Evolutionary conservation across 2,113 vertebrate species (phyloP).

Genomic region (Orientallactaga bullata): DNA sequence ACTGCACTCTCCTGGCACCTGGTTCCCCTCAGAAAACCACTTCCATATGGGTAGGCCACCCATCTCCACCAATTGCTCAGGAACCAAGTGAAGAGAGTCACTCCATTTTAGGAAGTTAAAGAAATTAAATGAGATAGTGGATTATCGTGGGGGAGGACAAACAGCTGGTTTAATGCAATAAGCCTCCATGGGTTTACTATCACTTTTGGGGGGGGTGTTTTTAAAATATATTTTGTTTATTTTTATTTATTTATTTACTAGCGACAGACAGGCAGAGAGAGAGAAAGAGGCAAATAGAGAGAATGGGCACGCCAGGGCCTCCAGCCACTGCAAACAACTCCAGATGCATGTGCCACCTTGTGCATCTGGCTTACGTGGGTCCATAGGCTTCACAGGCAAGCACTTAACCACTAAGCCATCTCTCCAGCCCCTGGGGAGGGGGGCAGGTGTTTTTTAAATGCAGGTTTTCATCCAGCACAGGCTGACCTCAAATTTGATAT

Average conservation of each 20-base stretch:
- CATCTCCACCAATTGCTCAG: not conserved
- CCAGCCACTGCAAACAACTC: too few species aligned
- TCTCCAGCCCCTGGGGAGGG: not conserved
- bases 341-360: too few species aligned
- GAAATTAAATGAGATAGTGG: slow-evolving; percentile 11
- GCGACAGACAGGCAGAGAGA: too few species aligned
- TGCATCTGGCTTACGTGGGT: too few species aligned
- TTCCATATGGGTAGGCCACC: not conserved
- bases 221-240: not conserved
- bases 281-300: too few species aligned
- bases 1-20: not conserved
- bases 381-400: too few species aligned
- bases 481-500: not conserved
- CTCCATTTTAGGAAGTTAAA: not conserved
- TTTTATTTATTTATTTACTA: too few species aligned
- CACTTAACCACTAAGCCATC: too few species aligned
- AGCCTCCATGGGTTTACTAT: not conserved
- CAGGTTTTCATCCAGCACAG: not conserved
- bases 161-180: not conserved
- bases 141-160: not conserved
- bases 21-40: not conserved
- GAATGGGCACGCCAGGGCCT: too few species aligned
- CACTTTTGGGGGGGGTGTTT: not conserved
- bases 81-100: not conserved
- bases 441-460: not conserved